These are phyloP conservation scores for Cordilura impudica DNA, from an alignment of 2,888 invertebrate species.

Conservation along the genomic window DNA sequence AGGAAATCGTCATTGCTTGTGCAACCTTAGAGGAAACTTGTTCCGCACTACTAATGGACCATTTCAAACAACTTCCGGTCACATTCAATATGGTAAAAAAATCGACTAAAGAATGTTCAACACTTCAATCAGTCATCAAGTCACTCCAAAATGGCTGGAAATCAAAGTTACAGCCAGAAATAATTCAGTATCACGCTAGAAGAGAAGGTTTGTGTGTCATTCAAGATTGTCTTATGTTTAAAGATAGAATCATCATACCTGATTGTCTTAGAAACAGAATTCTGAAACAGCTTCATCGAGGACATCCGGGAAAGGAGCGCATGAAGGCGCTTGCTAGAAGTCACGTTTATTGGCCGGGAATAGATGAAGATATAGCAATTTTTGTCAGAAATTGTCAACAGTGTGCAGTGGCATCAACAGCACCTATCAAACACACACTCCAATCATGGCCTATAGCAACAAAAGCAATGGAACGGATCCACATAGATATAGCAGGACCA, in stretches of 20 bases:
- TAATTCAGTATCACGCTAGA: background rate
- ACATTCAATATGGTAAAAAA: slow-evolving; percentile 8
- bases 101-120: background rate
- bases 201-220: background rate
- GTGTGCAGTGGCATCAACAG: background rate
- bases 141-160: slow-evolving; percentile 1
- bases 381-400: slow-evolving; percentile 1
- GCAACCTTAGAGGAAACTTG: background rate
- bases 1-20: background rate
- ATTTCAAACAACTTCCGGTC: background rate
- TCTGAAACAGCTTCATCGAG: too few species aligned
- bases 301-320: too few species aligned
- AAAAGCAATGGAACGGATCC: too few species aligned
- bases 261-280: too few species aligned
- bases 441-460: slow-evolving; percentile 17
- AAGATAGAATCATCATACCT: slow-evolving; percentile 25
- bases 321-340: background rate
- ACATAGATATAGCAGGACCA: slow-evolving; percentile 17
- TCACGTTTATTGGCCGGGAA: too few species aligned
- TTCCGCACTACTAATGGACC: background rate
- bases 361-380: background rate
- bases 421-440: slow-evolving; percentile 6
- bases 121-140: background rate
- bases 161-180: background rate
- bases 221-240: background rate